A percentile compares a stretch with the other conserved stretches of the same genome.
phyloP scores from a whole-genome alignment of 1,140 invertebrate genomes.

The Phymorhynchus buccinoides region DNA sequence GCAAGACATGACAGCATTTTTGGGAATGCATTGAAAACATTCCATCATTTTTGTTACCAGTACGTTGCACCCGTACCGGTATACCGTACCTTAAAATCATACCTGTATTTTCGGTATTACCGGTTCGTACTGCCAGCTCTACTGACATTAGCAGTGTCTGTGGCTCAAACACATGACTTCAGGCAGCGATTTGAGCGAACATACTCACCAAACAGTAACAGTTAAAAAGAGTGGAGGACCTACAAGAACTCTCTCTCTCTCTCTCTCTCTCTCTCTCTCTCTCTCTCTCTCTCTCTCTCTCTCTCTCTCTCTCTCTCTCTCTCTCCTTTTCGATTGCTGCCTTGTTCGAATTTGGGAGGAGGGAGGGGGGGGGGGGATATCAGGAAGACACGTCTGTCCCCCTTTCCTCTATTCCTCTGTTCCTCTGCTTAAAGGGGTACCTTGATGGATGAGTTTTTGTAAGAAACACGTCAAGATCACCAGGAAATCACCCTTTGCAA shows the following conservation, averaged over 20 bases:
- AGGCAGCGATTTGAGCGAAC: background rate
- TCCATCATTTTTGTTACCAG: too few species aligned
- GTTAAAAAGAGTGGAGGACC: background rate
- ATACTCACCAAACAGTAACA: background rate
- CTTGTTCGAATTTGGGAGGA: too few species aligned
- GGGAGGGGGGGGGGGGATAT: too few species aligned
- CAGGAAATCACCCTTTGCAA: background rate
- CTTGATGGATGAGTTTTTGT: background rate
- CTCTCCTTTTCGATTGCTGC: background rate
- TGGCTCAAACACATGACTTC: background rate
- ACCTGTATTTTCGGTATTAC: too few species aligned
- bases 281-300: constrained; percentile 30
- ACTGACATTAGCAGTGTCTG: background rate
- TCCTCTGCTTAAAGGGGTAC: background rate
- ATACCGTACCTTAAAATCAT: too few species aligned
- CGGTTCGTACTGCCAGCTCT: too few species aligned
- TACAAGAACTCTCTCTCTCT: too few species aligned
- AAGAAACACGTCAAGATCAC: too few species aligned
- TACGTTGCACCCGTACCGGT: too few species aligned
- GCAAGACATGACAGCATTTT: background rate
- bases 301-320: background rate
- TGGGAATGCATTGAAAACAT: too few species aligned
- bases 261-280: background rate
- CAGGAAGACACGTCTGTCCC: too few species aligned
- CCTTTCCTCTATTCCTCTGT: too few species aligned